Evolutionary conservation across 1,140 invertebrate genomes (phyloP).

Genomic region (Geopemphigus sp.): DNA sequence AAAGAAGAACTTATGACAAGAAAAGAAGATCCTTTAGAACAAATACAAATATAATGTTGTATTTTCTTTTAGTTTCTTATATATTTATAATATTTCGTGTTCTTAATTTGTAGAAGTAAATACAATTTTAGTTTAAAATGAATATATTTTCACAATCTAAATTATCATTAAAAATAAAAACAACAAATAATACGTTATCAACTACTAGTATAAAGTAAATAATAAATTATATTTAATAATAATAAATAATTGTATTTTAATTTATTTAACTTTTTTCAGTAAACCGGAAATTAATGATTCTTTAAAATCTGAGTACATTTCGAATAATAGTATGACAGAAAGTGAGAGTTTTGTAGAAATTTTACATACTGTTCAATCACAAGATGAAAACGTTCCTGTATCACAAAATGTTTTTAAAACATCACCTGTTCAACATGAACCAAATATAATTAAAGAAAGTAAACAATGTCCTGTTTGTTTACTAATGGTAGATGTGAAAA

Average conservation of each 20-base stretch:
- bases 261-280: constrained; percentile 7
- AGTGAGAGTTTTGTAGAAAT: constrained; percentile 46
- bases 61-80: not conserved
- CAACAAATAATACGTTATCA: not conserved
- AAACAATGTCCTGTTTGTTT: constrained; percentile 51
- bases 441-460: constrained; percentile 12
- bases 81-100: not conserved
- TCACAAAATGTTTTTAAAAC: constrained; percentile 35
- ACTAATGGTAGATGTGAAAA: constrained; percentile 27
- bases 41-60: constrained; percentile 12
- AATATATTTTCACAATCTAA: constrained; percentile 44
- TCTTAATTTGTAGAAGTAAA: not conserved
- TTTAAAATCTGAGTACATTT: not conserved
- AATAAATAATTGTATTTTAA: not conserved
- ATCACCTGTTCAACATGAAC: not conserved
- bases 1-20: constrained; percentile 9
- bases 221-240: not conserved
- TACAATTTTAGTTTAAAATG: constrained; percentile 8
- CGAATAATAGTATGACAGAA: constrained; percentile 22
- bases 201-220: constrained; percentile 5
- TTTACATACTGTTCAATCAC: constrained; percentile 12
- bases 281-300: not conserved
- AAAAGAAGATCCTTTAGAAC: not conserved
- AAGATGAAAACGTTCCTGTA: not conserved
- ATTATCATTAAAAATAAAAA: constrained; percentile 43